Base-by-base conservation (phyloP, 35 echinoderm and acorn worm genomes). In the Amphiura filiformis region DNA sequence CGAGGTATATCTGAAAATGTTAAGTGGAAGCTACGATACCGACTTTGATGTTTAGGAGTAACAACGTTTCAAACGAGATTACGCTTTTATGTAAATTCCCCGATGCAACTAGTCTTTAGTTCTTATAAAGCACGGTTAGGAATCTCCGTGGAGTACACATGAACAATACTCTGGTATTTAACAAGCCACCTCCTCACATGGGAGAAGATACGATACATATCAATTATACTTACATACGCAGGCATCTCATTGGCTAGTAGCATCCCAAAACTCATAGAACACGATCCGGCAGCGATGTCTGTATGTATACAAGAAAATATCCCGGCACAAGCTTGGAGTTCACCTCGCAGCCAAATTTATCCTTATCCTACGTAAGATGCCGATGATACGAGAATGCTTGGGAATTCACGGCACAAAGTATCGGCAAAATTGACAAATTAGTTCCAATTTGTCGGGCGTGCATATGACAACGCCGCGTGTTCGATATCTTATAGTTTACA, bases 351-450 rank as follows among this genome's bases (percentile, higher is more conserved):
- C 28, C 9, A 11, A 70, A 70, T 70, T 70, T 70, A 70, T 70
- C 61, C 61, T 70, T 70, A 47, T 47, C 41, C 41, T 9, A 47
- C 41, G 41, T 9, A 17, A 47, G 17, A 9, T 47, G 41, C 41
- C 41, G 41, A 17, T 17, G 41, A 47, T 47, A 47, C 4, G 41
- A n/a, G n/a, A n/a, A 47, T 47, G 41, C 41, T 47, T 17, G 41
- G 41, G 41, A 47, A 47, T 47, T 47, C 41, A 47, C 41, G 41
- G 41, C 26, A 70, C 28, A 70, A n/a, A 23, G 61, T 70, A 70
- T 70, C 61, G 61, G 61, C 28, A 70, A 30, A 70, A 70, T 70
- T 70, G 61, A 70, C 61, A 70, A 70, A 70, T 70, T 70, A 70
- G 61, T 70, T 70, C 61, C 61, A 70, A 70, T 70, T 70, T 70